These are phyloP conservation scores for Mantis religiosa DNA, from an alignment of 2,888 invertebrate species.

Conservation along the genomic window DNA sequence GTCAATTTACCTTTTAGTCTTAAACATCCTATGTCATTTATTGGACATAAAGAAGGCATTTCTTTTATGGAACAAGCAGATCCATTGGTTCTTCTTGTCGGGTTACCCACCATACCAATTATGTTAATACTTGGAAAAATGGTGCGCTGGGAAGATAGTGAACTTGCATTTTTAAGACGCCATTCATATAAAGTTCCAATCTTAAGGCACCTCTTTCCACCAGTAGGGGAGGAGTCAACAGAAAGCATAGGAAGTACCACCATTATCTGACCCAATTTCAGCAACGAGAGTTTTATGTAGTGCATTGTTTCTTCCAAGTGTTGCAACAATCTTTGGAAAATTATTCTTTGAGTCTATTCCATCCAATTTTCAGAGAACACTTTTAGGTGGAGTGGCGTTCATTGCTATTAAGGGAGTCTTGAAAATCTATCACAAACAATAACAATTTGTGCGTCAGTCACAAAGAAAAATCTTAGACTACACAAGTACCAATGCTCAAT, in stretches of 20 bases:
- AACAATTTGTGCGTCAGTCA: conserved; percentile 85
- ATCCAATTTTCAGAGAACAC: conserved; percentile 86
- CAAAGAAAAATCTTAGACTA: conserved; percentile 88
- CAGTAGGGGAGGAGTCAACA: conserved; percentile 46
- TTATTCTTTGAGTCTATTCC: conserved; percentile 84
- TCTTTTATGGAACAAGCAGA: conserved; percentile 93
- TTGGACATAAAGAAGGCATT: conserved; percentile 91
- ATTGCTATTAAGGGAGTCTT: conserved; percentile 88
- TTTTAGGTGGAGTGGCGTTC: conserved; percentile 87
- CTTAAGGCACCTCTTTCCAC: conserved; percentile 62
- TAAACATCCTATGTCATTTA: too few relatives aligned
- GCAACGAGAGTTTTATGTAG: conserved; percentile 91
- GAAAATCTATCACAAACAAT: conserved; percentile 94
- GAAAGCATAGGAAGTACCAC: conserved; percentile 52
- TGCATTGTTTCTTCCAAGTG: conserved; percentile 88
- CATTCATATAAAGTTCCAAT: conserved; percentile 63
- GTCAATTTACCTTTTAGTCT: too few relatives aligned
- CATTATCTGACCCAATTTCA: conserved; percentile 73
- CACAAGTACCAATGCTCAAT: conserved; percentile 43
- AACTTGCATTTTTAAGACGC: conserved; percentile 71
- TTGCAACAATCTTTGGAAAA: conserved; percentile 88
- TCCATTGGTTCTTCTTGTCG: conserved; percentile 84
- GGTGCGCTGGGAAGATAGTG: conserved; percentile 93
- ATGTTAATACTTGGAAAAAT: conserved; percentile 89
- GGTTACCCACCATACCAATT: conserved; percentile 91